These are phyloP conservation scores for Pseudopleuronectes americanus DNA, from an alignment of 2,797 vertebrate species.

Conservation along the genomic window DNA sequence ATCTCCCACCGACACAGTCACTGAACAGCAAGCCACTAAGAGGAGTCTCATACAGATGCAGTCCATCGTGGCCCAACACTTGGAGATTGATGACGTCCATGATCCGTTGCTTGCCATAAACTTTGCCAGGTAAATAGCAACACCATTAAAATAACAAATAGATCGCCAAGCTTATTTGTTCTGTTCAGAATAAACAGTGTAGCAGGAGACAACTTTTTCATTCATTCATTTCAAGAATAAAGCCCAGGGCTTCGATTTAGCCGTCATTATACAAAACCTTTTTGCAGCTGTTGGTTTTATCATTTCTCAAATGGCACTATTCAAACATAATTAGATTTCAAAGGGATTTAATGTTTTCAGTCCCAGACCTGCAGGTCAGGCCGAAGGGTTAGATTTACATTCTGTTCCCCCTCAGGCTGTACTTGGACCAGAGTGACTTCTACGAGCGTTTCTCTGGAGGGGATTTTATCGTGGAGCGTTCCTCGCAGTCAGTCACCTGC, in stretches of 20 bases:
- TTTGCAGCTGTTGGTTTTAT: conserved; percentile 14
- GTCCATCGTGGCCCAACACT: conserved; percentile 90
- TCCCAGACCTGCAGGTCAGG: neutral
- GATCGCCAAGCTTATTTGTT: neutral
- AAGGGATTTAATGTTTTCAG: neutral
- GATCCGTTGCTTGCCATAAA: conserved; percentile 96
- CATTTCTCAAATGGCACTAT: conserved; percentile 10
- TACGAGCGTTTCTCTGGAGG: conserved; percentile 92
- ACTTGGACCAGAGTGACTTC: conserved; percentile 96
- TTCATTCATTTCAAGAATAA: conserved; percentile 1
- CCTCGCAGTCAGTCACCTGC: conserved; percentile 96
- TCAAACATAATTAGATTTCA: neutral
- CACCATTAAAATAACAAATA: neutral
- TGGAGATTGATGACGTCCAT: conserved; percentile 90
- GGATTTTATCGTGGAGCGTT: conserved; percentile 92
- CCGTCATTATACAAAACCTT: neutral
- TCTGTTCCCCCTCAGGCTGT: conserved; percentile 82
- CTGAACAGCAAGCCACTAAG: conserved; percentile 89
- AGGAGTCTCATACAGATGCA: conserved; percentile 95
- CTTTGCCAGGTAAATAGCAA: conserved; percentile 90
- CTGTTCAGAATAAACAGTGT: neutral
- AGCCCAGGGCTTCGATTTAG: neutral
- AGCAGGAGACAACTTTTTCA: neutral
- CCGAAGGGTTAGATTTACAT: neutral
- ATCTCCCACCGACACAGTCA: conserved; percentile 79